Base-by-base conservation (phyloP, 64 coral and sea anemone genomes). In the Actinia equina region DNA sequence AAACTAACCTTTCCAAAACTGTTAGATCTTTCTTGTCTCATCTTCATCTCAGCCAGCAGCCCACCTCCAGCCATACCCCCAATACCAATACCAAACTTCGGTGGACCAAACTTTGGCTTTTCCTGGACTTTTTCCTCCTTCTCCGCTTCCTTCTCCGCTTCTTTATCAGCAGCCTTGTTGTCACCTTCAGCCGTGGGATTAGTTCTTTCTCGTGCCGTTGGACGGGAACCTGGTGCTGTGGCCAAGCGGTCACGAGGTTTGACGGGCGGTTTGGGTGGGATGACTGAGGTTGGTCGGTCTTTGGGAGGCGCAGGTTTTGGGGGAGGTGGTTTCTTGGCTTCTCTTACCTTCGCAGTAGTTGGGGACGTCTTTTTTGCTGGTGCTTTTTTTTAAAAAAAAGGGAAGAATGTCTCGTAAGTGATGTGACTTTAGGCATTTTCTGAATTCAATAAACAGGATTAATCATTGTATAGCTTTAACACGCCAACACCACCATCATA, bases 61-160 rank as follows among this genome's bases (percentile, higher is more conserved):
- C 90, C 85, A 70, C 90, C 90, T 3, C 90, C 90, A 1, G 89
- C 89, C 46, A 78, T 43, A n/a, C 89, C 89, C 6, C 89, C 89
- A 25, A 92, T 82, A 14, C 90, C 90, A 59, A 92, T 77, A 82
- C 90, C 90, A 87, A 92, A 92, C 65, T 87, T 92, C 22, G 85
- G 90, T 43, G 90, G 90, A 20, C 77, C 82, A 18, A 59, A 84
- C 20, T 52, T 43, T 11, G 81, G 22, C 11, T 52, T 64, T 37
- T 44, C 53, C 11, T 71, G 16, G 2, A 17, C 41, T 56, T 56
- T 43, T 18, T 87, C 84, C 52, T 53, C 5, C 5, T 11, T 53
- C 52, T 11, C 52, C 4, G 11, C 5, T 20, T 86, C 77, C n/a
- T 49, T 59, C 83, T 85, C 55, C 45, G 45, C 45, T 49, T 87